A percentile compares a stretch with the other conserved stretches of the same genome.
Conservation (phyloP, 2,888 invertebrate species). For the Oscheius sp. region DNA sequence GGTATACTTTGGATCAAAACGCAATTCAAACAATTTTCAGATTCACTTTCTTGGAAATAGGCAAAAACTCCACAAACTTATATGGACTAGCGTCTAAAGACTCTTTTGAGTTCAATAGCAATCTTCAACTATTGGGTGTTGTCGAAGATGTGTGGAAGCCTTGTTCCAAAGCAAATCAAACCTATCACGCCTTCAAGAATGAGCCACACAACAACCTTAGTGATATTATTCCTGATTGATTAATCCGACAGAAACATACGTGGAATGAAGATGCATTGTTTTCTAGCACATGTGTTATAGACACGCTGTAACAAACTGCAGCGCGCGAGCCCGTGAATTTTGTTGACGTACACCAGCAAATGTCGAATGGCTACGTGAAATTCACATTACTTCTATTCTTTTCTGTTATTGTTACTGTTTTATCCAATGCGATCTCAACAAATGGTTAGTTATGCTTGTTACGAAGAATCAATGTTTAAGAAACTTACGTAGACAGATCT, state of each 20-base stretch:
- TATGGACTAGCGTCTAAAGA: constrained; percentile 28
- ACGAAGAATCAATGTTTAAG: not conserved
- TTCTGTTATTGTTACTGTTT: not conserved
- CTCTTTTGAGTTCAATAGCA: not conserved
- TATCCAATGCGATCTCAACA: not conserved
- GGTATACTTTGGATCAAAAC: constrained; percentile 38
- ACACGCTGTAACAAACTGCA: constrained; percentile 13
- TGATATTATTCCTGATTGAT: constrained; percentile 2
- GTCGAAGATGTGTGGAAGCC: constrained; percentile 24
- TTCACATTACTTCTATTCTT: constrained; percentile 6
- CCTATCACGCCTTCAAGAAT: constrained; percentile 3
- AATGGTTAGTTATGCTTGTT: constrained; percentile 13
- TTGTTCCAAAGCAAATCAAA: constrained; percentile 7
- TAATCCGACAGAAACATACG: constrained; percentile 3
- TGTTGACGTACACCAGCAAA: constrained; percentile 24
- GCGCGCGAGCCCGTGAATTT: not conserved
- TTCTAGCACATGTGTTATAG: constrained; percentile 20
- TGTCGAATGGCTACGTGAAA: constrained; percentile 8
- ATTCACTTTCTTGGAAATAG: constrained; percentile 13
- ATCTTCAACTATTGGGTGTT: constrained; percentile 10
- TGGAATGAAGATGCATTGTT: constrained; percentile 3
- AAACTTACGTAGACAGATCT: constrained; percentile 18
- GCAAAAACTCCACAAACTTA: not conserved
- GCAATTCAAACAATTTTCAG: not conserved
- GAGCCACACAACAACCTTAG: not conserved